Conservation (phyloP, 2,113 vertebrate species). For the Otocyon megalotis region DNA sequence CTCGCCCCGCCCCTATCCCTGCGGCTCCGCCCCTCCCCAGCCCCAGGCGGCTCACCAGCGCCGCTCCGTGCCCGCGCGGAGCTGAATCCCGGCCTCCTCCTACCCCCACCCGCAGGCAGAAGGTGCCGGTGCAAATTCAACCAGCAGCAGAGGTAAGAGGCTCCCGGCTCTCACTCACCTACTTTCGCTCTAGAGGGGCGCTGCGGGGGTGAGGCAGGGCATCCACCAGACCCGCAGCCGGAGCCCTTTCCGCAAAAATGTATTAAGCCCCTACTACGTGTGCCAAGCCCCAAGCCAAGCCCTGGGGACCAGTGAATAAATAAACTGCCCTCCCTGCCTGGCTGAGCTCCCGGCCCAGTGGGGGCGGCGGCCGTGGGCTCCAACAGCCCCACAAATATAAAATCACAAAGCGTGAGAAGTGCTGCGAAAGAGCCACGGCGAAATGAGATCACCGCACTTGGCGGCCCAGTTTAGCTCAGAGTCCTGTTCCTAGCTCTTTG, state of each 20-base stretch:
- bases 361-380: neutral
- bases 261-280: conserved; percentile 43
- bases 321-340: neutral
- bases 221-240: neutral
- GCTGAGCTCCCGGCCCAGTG: conserved; percentile 15
- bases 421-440: neutral
- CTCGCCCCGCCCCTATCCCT: accelerated
- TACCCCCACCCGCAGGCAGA: conserved; percentile 82
- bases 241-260: neutral
- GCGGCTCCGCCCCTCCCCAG: neutral
- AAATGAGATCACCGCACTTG: conserved; percentile 74
- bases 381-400: neutral
- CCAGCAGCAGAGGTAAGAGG: conserved; percentile 87
- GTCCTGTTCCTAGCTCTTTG: conserved; percentile 32
- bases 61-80: accelerated
- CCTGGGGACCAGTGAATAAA: neutral
- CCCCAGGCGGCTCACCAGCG: neutral
- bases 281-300: neutral
- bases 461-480: conserved; percentile 68
- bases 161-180: neutral
- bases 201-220: neutral
- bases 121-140: conserved; percentile 92
- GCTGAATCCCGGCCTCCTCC: neutral
- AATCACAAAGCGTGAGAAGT: neutral
- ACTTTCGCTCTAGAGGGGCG: neutral